Conservation (phyloP, 2,888 invertebrate species). For the Theretra japonica region DNA sequence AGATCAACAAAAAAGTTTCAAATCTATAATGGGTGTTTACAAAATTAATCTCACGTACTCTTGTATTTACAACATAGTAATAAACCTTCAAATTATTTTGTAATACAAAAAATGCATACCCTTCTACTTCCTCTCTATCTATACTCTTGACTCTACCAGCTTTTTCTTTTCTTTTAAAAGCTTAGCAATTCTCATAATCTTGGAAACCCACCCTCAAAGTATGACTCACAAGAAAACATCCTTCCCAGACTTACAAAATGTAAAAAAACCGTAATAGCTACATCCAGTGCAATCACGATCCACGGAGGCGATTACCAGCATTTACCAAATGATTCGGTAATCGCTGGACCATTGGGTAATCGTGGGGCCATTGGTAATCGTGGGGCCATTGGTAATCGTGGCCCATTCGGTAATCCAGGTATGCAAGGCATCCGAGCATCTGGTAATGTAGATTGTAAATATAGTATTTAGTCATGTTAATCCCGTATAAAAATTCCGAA, state of each 20-base stretch:
- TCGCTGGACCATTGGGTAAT: slow-evolving; percentile 58
- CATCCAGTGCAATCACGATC: slow-evolving; percentile 71
- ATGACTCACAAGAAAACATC: slow-evolving; percentile 12
- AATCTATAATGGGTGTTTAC: too few species aligned
- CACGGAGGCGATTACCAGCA: slow-evolving; percentile 77
- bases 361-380: slow-evolving; percentile 60
- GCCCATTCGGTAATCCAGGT: slow-evolving; percentile 47
- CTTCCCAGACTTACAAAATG: slow-evolving; percentile 38
- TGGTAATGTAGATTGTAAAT: slow-evolving; percentile 53
- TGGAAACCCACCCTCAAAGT: neutral
- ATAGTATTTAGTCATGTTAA: slow-evolving; percentile 66
- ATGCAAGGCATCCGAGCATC: slow-evolving; percentile 44
- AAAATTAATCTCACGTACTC: too few species aligned
- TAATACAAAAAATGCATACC: too few species aligned
- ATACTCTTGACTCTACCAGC: too few species aligned
- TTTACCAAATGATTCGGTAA: slow-evolving; percentile 81
- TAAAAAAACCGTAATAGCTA: slow-evolving; percentile 64
- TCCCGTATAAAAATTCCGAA: slow-evolving; percentile 56
- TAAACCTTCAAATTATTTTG: too few species aligned
- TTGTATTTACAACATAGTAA: too few species aligned
- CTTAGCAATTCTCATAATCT: too few species aligned
- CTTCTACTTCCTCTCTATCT: too few species aligned
- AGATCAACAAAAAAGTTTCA: too few species aligned
- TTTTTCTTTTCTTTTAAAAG: too few species aligned
- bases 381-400: slow-evolving; percentile 54